A percentile compares a stretch with the other conserved stretches of the same genome.
phyloP scores from a whole-genome alignment of 1,140 invertebrate genomes.

The Marisa cornuarietis region DNA sequence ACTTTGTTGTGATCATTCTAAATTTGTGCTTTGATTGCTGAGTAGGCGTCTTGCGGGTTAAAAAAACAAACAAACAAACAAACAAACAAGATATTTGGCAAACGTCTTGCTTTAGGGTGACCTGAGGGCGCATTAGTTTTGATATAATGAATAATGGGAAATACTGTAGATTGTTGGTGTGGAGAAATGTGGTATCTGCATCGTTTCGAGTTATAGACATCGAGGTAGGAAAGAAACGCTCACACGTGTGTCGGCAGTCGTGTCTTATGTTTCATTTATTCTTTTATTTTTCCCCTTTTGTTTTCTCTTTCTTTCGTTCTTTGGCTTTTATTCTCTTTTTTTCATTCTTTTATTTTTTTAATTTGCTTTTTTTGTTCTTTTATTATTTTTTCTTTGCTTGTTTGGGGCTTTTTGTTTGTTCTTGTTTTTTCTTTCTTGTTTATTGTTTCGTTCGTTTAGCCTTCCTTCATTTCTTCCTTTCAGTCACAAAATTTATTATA shows the following conservation, averaged over 20 bases:
- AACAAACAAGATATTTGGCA: not conserved
- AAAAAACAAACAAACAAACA: no score
- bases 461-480: no score
- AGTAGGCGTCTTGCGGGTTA: not conserved
- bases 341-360: not conserved
- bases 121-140: not conserved
- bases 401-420: not conserved
- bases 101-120: not conserved
- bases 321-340: not conserved
- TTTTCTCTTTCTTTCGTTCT: not conserved
- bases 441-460: slow-evolving; percentile 34
- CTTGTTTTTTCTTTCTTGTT: slow-evolving; percentile 11
- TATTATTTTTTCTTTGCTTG: not conserved
- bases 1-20: no score
- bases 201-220: no score
- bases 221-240: no score
- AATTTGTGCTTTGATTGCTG: no score
- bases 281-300: not conserved
- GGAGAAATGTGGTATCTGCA: not conserved
- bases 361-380: not conserved
- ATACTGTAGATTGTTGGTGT: not conserved
- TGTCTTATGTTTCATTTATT: not conserved
- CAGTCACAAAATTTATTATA: no score
- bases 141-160: not conserved
- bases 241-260: not conserved